A percentile compares a stretch with the other conserved stretches of the same genome.
These are phyloP conservation scores for Amaurobius ferox DNA, from an alignment of 2,888 invertebrate species.

Conservation along the genomic window DNA sequence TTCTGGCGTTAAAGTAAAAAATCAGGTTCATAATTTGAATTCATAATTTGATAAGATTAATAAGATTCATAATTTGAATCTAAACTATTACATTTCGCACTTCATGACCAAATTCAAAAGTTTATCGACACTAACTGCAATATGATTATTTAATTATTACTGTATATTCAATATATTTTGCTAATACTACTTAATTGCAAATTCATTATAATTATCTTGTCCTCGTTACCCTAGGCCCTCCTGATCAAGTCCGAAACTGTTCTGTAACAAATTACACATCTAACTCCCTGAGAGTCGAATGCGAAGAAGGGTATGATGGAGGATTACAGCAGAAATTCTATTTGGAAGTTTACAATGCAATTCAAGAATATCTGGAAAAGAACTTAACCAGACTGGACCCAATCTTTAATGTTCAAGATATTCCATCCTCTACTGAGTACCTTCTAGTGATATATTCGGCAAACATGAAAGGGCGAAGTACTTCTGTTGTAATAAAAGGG, in stretches of 20 bases:
- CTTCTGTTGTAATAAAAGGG: constrained; percentile 67
- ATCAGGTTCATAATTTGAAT: no score
- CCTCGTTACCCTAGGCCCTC: constrained; percentile 65
- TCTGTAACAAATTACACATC: constrained; percentile 73
- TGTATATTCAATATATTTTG: no score
- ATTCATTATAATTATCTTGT: no score
- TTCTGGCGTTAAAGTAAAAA: no score
- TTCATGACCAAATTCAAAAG: no score
- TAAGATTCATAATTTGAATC: no score
- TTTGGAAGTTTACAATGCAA: constrained; percentile 73
- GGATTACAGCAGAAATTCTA: constrained; percentile 74
- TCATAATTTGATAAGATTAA: no score
- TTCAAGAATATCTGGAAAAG: constrained; percentile 73
- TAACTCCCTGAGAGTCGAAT: constrained; percentile 73
- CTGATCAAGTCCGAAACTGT: constrained; percentile 73
- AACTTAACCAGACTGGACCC: constrained; percentile 74
- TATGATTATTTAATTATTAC: no score
- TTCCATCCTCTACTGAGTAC: constrained; percentile 73
- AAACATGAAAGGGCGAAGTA: constrained; percentile 73
- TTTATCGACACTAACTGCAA: no score
- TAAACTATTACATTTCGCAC: no score
- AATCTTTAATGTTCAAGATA: constrained; percentile 69
- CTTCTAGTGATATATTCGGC: constrained; percentile 73
- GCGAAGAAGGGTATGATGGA: constrained; percentile 73
- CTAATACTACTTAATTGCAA: no score